phyloP scores from a whole-genome alignment of 2,113 vertebrate genomes.

The Stercorarius parasiticus region DNA sequence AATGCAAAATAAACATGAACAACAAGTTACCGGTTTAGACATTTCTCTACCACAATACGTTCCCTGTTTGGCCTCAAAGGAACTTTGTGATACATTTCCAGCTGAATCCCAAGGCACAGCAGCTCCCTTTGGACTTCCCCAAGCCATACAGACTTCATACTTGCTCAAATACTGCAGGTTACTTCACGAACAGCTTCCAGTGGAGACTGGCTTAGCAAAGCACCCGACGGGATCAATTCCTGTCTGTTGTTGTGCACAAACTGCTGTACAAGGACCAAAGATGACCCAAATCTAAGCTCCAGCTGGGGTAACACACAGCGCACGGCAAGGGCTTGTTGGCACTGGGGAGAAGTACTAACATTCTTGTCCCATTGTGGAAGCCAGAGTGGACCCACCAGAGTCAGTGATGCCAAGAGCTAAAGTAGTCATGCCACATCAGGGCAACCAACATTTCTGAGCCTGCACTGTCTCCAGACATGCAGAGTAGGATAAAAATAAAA shows the following conservation, averaged over 20 bases:
- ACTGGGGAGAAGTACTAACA: neutral
- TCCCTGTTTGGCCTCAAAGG: neutral
- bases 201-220: neutral
- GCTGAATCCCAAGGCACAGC: neutral
- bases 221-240: neutral
- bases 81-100: slow-evolving; percentile 12
- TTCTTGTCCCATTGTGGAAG: neutral
- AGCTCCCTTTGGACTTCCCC: neutral
- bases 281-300: neutral
- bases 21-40: neutral
- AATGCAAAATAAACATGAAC: neutral
- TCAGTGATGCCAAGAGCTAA: neutral
- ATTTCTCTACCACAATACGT: neutral
- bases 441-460: neutral
- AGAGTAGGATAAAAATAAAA: neutral
- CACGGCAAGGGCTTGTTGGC: neutral
- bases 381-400: neutral
- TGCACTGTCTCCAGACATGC: neutral
- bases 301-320: neutral
- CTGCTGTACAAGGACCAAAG: neutral
- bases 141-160: neutral
- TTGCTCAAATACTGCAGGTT: neutral
- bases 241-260: neutral
- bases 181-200: neutral
- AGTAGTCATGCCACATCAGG: neutral